Evolutionary conservation across 1,140 invertebrate genomes (phyloP), one percentile per base, ranked within the genome.

Genomic region (Galendromus occidentalis): DNA sequence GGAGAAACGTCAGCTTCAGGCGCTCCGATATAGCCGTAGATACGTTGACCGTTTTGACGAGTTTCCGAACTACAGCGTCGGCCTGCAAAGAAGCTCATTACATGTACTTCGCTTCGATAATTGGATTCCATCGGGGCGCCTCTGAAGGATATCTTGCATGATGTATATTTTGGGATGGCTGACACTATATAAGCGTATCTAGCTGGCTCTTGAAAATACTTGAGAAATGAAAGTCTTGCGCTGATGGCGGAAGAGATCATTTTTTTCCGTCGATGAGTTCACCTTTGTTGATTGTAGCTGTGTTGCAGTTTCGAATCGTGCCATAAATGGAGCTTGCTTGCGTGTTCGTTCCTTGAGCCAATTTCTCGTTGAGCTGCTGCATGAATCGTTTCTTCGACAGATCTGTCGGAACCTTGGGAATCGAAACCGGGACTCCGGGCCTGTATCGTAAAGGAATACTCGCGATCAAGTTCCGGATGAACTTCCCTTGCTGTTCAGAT

Each of bases 41-140:
- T 33, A 17, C 51, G 51, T 33, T 59, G 51, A 14, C 51, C 51
- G 22, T 28, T 47, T 20, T 28, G 18, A 22, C 51, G 51, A 59
- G 25, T 59, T 25, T 59, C 51, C 22, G 51, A 59, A 59, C 51
- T 59, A 59, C 51, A 59, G 22, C 51, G 51, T 59, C 51, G 51
- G 6, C 51, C 51, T 59, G 20, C 17, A 59, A 25, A 25, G 22
- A 9, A 6, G 33, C 20, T 39, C 9, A 9, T 39, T 39, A 4
- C 4, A 39, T 39, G n/a, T n/a, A n/a, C n/a, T n/a, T n/a, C n/a
- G n/a, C n/a, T n/a, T n/a, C n/a, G n/a, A n/a, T n/a, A n/a, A n/a
- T n/a, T n/a, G n/a, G n/a, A n/a, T n/a, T n/a, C n/a, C n/a, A n/a
- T n/a, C n/a, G n/a, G n/a, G n/a, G n/a, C n/a, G n/a, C n/a, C n/a